Evolutionary conservation across 1,140 invertebrate species (phyloP), one percentile per base, ranked within the genome.

Genomic region (Camponotus pennsylvanicus): DNA sequence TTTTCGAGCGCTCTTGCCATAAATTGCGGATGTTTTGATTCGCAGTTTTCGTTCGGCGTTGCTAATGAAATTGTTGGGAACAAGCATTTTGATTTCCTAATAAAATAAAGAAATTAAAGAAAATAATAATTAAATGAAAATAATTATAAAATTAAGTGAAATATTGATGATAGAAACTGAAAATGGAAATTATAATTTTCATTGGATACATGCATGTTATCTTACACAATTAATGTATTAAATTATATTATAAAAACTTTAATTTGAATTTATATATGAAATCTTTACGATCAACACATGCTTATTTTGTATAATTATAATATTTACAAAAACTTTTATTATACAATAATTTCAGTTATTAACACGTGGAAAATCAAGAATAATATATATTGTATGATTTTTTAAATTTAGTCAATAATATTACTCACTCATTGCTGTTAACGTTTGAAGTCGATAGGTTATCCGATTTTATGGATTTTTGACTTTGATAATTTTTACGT

Each of bases 401-500:
- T 37, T 27, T 27, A 27, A 27, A 32, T 70, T 13, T 5, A n/a
- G 27, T 45, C 6, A 0, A 55, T 79, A 66, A 66, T 75, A 3
- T 49, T 63, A 52, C 87, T 89, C n/a, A 89, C 88, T 21, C 57
- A 15, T 11, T 57, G 11, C 75, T 77, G 1, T 27, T 52, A 6
- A 42, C n/a, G 2, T 70, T 34, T 15, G 63, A 88, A 0, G 61
- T 45, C 3, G 83, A 88, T 42, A 84, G 71, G 78, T 87, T 90
- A 66, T 27, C 15, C 1, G 59, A 45, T 4, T 18, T 2, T 2
- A 27, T 9, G 8, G 21, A 49, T 42, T 52, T 88, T 8, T 85
- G 57, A 40, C 37, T 75, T n/a, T 27, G 21, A 34, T 32, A 34
- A 59, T 55, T 32, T 13, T 13, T n/a, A 5, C 11, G 13, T 0